Evolutionary conservation across 2,113 vertebrate species (phyloP).

Genomic region (Garra rufa): DNA sequence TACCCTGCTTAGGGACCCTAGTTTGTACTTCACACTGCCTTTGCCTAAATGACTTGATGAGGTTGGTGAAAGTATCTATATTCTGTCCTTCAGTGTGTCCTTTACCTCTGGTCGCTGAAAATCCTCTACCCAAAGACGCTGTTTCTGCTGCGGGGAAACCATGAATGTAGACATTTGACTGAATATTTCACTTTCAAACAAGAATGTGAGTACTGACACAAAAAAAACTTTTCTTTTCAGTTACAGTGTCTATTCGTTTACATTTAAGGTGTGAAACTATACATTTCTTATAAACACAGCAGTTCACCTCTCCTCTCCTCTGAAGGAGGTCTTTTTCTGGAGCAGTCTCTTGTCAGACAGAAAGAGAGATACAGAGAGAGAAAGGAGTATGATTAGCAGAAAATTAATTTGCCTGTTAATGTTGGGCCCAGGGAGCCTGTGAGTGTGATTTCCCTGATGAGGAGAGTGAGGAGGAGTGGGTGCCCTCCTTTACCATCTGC

Average conservation of each 20-base stretch:
- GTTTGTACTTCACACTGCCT: not conserved
- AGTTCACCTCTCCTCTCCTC: slow-evolving; percentile 36
- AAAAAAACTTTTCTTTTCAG: not conserved
- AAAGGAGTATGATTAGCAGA: slow-evolving; percentile 73
- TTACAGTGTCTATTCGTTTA: not conserved
- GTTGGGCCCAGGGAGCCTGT: slow-evolving; percentile 78
- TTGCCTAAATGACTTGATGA: not conserved
- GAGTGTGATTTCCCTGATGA: slow-evolving; percentile 81
- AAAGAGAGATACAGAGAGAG: slow-evolving; percentile 26
- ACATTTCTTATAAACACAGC: not conserved
- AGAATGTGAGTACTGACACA: slow-evolving; percentile 78
- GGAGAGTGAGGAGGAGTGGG: slow-evolving; percentile 76
- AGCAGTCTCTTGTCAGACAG: slow-evolving; percentile 31
- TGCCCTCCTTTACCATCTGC: slow-evolving; percentile 82
- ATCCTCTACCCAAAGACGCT: slow-evolving; percentile 86
- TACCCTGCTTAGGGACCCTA: not conserved
- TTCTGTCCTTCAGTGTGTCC: slow-evolving; percentile 73
- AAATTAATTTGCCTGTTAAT: slow-evolving; percentile 81
- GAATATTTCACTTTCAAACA: slow-evolving; percentile 88
- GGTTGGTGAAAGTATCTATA: slow-evolving; percentile 17
- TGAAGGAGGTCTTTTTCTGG: slow-evolving; percentile 43
- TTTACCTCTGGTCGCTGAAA: slow-evolving; percentile 85
- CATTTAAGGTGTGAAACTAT: not conserved
- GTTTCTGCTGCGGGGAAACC: slow-evolving; percentile 83
- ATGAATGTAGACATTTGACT: slow-evolving; percentile 87